Evolutionary conservation across 2,113 vertebrate genomes (phyloP), one percentile per base, ranked within the genome.

Genomic region (Pseudonaja textilis): DNA sequence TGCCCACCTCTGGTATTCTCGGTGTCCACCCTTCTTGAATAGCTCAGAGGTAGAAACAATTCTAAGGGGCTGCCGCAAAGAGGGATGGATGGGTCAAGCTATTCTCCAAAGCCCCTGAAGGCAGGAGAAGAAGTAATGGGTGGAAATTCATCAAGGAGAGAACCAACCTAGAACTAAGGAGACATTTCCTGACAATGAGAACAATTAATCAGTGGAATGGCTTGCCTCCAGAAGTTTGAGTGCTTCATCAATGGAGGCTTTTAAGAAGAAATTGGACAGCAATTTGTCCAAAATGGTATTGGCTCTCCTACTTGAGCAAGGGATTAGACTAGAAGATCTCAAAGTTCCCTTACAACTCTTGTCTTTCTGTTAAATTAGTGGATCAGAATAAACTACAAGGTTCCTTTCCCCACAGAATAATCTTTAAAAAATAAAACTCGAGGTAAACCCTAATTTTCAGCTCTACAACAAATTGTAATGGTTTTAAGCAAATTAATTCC

Each of bases 1-100:
- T 89, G 7, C 87, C 20, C 94, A 52, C 5, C 92, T 93, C 74
- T 18, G 56, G 34, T 91, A 86, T 57, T 57, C 6, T 93, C 55
- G 22, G 4, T 26, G 52, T 57, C 0, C 61, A 56, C 69, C 90
- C 92, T 92, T 89, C 26, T 94, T 87, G 88, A 95, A 87, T 29
- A 61, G 55, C 45, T 12, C 50, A n/a, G 20, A 55, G 85, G 87
- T 10, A 57, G 0, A n/a, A 57, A 92, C 22, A 8, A 18, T 26
- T 61, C 59, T 18, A 18, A 34, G 14, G 2, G 29, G 14, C 29
- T 69, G 5, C 64, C 29, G 34, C 14, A 69, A 69, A 69, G 64
- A 69, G 1, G 0, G 1, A 12, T 2, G 14, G 12, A 2, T 16
- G 54, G 56, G 64, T 69, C 14, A 69, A 69, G 0, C 14, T 69